Base-by-base conservation (phyloP, 2,797 vertebrate genomes). In the Fratercula arctica region DNA sequence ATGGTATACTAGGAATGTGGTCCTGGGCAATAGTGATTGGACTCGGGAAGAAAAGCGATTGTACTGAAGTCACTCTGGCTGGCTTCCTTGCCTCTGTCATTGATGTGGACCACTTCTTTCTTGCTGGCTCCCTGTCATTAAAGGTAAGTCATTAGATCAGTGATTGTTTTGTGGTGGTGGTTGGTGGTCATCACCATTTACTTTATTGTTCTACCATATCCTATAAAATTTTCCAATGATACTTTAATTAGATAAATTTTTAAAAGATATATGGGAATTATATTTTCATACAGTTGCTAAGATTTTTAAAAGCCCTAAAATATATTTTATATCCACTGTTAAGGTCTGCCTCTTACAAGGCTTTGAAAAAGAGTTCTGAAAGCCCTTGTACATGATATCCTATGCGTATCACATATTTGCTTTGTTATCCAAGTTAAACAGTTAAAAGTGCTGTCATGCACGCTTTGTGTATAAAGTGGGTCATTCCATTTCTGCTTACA, bases 11-110 rank as follows among this genome's bases (percentile, higher is more conserved):
- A 29, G 99, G 99, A 64, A 98, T 99, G 97, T 99, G 99, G 99
- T 99, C 99, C 5, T 99, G 99, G 99, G 99, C 99, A 0, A 98
- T 99, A 39, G 99, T 99, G 64, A 98, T 98, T 53, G 99, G 99
- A 87, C 97, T 99, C 74, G 98, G 98, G 97, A 99, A 99, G 97
- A 99, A 98, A 97, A 99, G 98, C 41, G 99, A 99, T 91, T 95
- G 99, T 87, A 99, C 98, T 81, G 99, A 99, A 97, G 98, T 99
- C 35, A 93, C 98, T 45, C 97, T 99, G 92, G 99, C 99, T 17
- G 99, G 99, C 16, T 98, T 99, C 74, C 98, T 99, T 59, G 99
- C 99, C 13, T 99, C 99, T 9, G 85, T 99, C 88, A 99, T 99
- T 86, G 99, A 99, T 86, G 86, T 99, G 92, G 99, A 99, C 95